Evolutionary conservation across 2,113 vertebrate species (phyloP).

Genomic region (Mobula birostris): DNA sequence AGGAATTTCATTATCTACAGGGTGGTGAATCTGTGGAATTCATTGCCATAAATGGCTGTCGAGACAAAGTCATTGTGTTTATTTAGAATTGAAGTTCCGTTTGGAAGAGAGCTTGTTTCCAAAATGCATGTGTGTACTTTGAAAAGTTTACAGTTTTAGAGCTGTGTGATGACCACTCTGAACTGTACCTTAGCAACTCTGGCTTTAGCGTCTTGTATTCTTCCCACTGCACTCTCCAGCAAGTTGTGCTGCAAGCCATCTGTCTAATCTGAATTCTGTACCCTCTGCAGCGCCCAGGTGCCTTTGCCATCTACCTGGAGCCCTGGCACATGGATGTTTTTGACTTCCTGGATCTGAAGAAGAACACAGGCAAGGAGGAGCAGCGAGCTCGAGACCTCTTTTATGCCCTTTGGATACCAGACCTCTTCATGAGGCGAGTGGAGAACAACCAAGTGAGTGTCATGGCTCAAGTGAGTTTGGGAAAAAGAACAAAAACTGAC

Average conservation of each 20-base stretch:
- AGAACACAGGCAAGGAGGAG: conserved; percentile 95
- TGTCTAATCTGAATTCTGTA: too few relatives aligned
- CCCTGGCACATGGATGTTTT: conserved; percentile 93
- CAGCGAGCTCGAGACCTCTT: conserved; percentile 92
- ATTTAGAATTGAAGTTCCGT: neutral
- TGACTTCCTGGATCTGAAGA: conserved; percentile 92
- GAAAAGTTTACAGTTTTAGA: neutral
- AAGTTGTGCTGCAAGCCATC: too few relatives aligned
- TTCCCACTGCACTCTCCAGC: too few relatives aligned
- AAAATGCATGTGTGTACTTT: neutral
- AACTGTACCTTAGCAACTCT: too few relatives aligned
- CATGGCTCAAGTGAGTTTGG: too few relatives aligned
- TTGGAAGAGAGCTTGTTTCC: neutral
- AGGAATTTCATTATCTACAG: too few relatives aligned
- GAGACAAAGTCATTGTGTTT: too few relatives aligned
- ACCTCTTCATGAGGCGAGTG: conserved; percentile 95
- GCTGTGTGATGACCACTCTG: too few relatives aligned
- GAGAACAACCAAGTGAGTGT: conserved; percentile 78
- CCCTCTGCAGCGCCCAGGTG: conserved; percentile 75
- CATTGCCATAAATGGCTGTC: too few relatives aligned
- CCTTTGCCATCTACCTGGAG: conserved; percentile 93
- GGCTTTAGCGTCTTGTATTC: too few relatives aligned
- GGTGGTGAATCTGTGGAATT: too few relatives aligned
- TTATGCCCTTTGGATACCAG: conserved; percentile 92
- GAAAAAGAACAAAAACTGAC: neutral